Evolutionary conservation across 2,797 vertebrate species (phyloP).

Genomic region (Scarus forsteni): DNA sequence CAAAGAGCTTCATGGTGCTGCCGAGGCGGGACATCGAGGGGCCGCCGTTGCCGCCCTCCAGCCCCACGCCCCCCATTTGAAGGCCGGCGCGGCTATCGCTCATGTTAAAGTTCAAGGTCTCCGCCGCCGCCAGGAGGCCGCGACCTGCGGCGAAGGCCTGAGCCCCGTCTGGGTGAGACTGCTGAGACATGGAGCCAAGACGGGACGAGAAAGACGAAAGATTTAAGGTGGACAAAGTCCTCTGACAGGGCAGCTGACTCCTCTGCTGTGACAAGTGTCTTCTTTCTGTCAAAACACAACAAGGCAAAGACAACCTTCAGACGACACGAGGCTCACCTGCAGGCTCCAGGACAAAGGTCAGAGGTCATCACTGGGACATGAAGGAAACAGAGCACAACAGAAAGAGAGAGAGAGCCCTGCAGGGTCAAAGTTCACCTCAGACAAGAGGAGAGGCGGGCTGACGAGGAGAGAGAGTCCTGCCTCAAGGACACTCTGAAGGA

Average conservation of each 20-base stretch:
- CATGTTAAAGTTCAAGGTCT: conserved; percentile 86
- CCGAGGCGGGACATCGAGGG: conserved; percentile 68
- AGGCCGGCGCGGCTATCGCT: conserved; percentile 69
- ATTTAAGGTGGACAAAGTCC: conserved; percentile 23
- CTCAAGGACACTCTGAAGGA: too few relatives aligned
- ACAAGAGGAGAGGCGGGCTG: conserved; percentile 41
- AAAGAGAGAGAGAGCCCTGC: conserved; percentile 38
- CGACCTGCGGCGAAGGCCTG: conserved; percentile 81
- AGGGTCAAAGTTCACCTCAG: conserved; percentile 40
- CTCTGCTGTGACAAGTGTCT: conserved; percentile 73
- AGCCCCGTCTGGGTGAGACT: conserved; percentile 69
- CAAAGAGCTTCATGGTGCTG: conserved; percentile 87
- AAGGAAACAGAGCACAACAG: conserved; percentile 41
- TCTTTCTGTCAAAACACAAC: conserved; percentile 83
- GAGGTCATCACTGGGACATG: conserved; percentile 53
- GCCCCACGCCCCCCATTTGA: conserved; percentile 70
- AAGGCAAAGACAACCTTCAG: conserved; percentile 74
- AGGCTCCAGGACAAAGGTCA: conserved; percentile 13
- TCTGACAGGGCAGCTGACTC: conserved; percentile 31
- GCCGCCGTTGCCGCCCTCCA: conserved; percentile 64
- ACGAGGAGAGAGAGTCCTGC: conserved; percentile 9
- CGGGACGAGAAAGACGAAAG: conserved; percentile 55
- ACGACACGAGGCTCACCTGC: conserved; percentile 15
- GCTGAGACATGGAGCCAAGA: conserved; percentile 83
- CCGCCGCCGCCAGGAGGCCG: conserved; percentile 83